A percentile compares a stretch with the other conserved stretches of the same genome.
phyloP scores from a whole-genome alignment of 1,140 invertebrate species.

The Potamilus streckersoni region DNA sequence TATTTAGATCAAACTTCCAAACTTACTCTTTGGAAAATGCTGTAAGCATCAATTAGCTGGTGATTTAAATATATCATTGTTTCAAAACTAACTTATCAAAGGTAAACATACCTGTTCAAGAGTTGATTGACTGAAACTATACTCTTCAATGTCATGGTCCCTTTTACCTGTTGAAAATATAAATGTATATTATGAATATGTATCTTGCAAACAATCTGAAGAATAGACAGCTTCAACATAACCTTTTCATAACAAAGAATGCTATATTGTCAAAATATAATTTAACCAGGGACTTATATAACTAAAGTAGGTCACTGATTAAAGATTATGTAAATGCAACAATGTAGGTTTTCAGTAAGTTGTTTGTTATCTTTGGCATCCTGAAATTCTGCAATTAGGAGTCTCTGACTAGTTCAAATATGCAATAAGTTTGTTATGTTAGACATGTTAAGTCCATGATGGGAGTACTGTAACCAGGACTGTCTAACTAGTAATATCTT shows the following conservation, averaged over 20 bases:
- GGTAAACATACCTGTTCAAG: conserved; percentile 73
- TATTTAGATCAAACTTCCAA: not conserved
- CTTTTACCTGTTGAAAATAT: conserved; percentile 44
- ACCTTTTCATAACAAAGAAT: not conserved
- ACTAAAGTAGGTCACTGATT: not conserved
- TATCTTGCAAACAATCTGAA: not conserved
- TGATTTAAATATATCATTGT: too few species aligned
- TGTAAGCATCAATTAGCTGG: too few species aligned
- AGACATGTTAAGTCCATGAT: too few species aligned
- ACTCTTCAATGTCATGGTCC: conserved; percentile 75
- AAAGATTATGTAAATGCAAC: too few species aligned
- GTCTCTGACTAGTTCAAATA: too few species aligned
- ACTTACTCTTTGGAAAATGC: too few species aligned
- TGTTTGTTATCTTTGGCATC: too few species aligned
- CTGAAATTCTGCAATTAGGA: too few species aligned
- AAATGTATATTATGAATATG: not conserved
- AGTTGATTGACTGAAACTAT: conserved; percentile 81
- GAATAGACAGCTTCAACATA: not conserved
- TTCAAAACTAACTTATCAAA: not conserved
- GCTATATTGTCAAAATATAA: not conserved
- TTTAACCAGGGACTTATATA: not conserved
- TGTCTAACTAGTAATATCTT: too few species aligned
- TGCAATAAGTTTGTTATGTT: too few species aligned
- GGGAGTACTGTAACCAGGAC: too few species aligned
- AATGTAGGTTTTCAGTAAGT: not conserved